These are phyloP conservation scores for Stomorhina lunata DNA, from an alignment of 2,888 invertebrate genomes.

Conservation along the genomic window DNA sequence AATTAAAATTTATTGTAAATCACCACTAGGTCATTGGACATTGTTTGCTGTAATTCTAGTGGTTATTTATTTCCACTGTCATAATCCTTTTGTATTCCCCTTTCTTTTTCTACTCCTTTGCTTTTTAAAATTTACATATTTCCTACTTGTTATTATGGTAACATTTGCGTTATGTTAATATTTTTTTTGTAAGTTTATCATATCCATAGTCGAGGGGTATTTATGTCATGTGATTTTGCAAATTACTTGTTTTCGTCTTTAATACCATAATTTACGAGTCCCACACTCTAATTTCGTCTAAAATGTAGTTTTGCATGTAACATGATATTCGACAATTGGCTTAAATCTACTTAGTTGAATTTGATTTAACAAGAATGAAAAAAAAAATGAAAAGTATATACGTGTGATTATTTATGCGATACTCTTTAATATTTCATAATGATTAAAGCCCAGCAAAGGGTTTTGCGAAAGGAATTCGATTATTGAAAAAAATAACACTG, in stretches of 20 bases:
- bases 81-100: not conserved
- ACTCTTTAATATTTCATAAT: slow-evolving; percentile 43
- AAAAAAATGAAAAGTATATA: not conserved
- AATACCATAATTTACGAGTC: slow-evolving; percentile 59
- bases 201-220: no score
- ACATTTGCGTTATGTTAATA: not conserved
- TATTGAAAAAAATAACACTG: not conserved
- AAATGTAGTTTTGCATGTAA: slow-evolving; percentile 51
- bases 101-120: no score
- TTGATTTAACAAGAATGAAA: slow-evolving; percentile 7
- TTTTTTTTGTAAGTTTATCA: slow-evolving; percentile 10
- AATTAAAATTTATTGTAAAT: slow-evolving; percentile 10
- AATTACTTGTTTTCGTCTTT: slow-evolving; percentile 49
- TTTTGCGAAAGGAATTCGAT: not conserved
- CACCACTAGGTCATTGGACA: not conserved
- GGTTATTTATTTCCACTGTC: not conserved
- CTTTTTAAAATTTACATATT: not conserved
- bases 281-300: slow-evolving; percentile 34
- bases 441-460: slow-evolving; percentile 11
- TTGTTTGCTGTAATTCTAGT: not conserved
- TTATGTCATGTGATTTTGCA: slow-evolving; percentile 9
- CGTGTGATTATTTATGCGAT: not conserved
- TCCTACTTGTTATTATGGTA: not conserved
- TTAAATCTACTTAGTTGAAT: slow-evolving; percentile 26
- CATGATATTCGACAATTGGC: slow-evolving; percentile 52